Evolutionary conservation across 1,140 invertebrate species (phyloP), one percentile per base, ranked within the genome.

Genomic region (Temnothorax curvispinosus): DNA sequence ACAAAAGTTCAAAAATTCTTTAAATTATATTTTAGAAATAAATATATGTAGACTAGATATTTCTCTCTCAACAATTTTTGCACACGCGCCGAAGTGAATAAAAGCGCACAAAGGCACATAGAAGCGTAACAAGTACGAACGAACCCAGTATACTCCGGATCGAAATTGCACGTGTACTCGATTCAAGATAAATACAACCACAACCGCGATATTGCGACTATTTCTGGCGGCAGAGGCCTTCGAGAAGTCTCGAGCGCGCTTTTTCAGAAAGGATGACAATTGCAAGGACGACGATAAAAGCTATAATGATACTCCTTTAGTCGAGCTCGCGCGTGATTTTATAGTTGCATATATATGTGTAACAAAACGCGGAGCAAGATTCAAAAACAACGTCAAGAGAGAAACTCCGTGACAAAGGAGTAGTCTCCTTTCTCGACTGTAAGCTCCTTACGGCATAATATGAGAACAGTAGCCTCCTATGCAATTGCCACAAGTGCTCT

Each of bases 371-470:
- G 13, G 4, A 35, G 13, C 11, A 50, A n/a, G 3, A 13, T 75
- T 84, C n/a, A 74, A 84, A 84, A 75, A 84, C 27, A 84, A 75
- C 32, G 58, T 84, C 38, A 47, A 75, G 18, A 72, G 8, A 35
- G 15, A 71, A 72, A 50, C 6, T 75, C 44, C 54, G 18, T 38
- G 41, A 75, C 32, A 74, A 84, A 60, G 54, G 13, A 72, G 18
- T 27, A 27, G 27, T 71, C 52, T 58, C 41, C 38, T 21, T 65
- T 32, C 64, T 72, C 18, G 11, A 18, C 13, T 44, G 11, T 60
- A 84, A 84, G 32, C 80, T 50, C n/a, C 80, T 84, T 84, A 84
- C 27, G 3, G 27, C 27, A 50, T 82, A 74, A 81, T 81, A 74
- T 11, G 54, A 84, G 56, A 75, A 75, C 44, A 71, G 18, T 58